Evolutionary conservation across 2,888 invertebrate species (phyloP).

Genomic region (Leucoptera coffeella): DNA sequence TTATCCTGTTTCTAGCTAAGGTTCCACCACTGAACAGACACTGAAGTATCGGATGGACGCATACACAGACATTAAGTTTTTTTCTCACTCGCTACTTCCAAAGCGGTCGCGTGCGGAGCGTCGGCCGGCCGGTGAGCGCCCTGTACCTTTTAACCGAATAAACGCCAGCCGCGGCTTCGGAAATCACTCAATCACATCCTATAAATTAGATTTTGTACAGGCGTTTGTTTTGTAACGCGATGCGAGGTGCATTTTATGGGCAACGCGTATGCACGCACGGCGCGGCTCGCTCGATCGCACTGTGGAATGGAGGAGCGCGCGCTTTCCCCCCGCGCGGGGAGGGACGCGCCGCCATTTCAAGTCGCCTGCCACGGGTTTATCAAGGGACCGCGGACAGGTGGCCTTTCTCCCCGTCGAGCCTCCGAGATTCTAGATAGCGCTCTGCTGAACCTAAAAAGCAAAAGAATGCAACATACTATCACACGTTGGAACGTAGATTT

Average conservation of each 20-base stretch:
- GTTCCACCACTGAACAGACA: slow-evolving; percentile 29
- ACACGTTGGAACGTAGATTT: too few relatives aligned
- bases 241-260: slow-evolving; percentile 26
- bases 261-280: slow-evolving; percentile 24
- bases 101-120: slow-evolving; percentile 52
- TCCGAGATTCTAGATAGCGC: neutral
- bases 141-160: too few relatives aligned
- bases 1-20: slow-evolving; percentile 32
- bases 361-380: slow-evolving; percentile 16
- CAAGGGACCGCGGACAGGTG: slow-evolving; percentile 19
- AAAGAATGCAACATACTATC: too few relatives aligned
- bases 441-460: too few relatives aligned
- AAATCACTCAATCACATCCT: slow-evolving; percentile 60
- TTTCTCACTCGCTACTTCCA: slow-evolving; percentile 33
- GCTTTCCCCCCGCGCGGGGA: slow-evolving; percentile 12
- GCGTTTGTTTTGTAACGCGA: slow-evolving; percentile 33
- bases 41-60: slow-evolving; percentile 19
- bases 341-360: slow-evolving; percentile 13
- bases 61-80: slow-evolving; percentile 39
- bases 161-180: slow-evolving; percentile 50
- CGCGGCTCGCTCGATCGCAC: slow-evolving; percentile 45
- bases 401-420: slow-evolving; percentile 10
- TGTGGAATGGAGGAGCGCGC: slow-evolving; percentile 15
- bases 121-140: slow-evolving; percentile 61
- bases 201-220: slow-evolving; percentile 36